Evolutionary conservation across 1,140 invertebrate genomes (phyloP).

Genomic region (Drosophila pachea): DNA sequence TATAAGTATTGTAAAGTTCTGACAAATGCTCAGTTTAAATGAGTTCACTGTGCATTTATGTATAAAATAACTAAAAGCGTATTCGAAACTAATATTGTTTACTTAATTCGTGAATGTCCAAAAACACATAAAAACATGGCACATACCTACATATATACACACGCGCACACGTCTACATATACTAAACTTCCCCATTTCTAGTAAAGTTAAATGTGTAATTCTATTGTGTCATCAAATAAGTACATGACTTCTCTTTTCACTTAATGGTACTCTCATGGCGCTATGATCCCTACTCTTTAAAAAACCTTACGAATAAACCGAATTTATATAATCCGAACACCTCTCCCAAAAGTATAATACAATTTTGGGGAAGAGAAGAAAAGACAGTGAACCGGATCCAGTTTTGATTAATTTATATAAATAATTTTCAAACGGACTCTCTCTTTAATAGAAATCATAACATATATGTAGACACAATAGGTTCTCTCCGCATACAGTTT

Average conservation of each 20-base stretch:
- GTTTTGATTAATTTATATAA: slow-evolving; percentile 15
- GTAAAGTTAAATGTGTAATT: too few relatives aligned
- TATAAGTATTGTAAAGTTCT: slow-evolving; percentile 21
- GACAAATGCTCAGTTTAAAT: slow-evolving; percentile 6
- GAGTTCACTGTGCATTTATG: slow-evolving; percentile 24
- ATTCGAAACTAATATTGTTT: slow-evolving; percentile 1
- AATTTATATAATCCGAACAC: slow-evolving; percentile 55
- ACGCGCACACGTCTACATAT: neutral
- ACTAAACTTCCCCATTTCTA: too few relatives aligned
- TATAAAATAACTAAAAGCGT: slow-evolving; percentile 11
- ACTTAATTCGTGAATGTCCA: neutral
- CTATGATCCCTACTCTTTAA: slow-evolving; percentile 1
- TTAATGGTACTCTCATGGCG: slow-evolving; percentile 6
- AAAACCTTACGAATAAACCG: slow-evolving; percentile 61
- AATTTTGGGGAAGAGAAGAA: neutral
- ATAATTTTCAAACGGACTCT: slow-evolving; percentile 25
- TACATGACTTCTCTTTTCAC: neutral
- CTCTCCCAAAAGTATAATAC: neutral
- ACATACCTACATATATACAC: neutral
- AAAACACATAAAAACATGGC: neutral
- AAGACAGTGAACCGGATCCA: neutral
- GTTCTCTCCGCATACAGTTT: slow-evolving; percentile 20
- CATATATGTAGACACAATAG: slow-evolving; percentile 45
- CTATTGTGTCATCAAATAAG: too few relatives aligned
- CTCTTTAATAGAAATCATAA: slow-evolving; percentile 19